A percentile compares a stretch with the other conserved stretches of the same genome.
Evolutionary conservation across 2,888 invertebrate species (phyloP).

Genomic region (Diploptera punctata): DNA sequence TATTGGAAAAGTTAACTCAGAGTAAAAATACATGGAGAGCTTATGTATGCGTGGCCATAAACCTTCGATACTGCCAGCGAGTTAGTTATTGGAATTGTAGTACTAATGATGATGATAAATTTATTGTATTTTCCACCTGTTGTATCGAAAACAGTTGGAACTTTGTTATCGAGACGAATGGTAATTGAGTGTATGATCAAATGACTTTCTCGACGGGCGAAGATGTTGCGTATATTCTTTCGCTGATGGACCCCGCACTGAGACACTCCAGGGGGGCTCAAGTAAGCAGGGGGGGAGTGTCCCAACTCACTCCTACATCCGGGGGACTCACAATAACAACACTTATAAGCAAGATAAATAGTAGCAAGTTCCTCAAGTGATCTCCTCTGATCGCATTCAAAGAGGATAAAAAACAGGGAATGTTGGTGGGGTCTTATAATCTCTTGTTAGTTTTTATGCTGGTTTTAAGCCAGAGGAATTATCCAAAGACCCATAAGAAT

Average conservation of each 20-base stretch:
- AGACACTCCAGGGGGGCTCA: not conserved
- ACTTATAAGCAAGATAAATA: constrained; percentile 26
- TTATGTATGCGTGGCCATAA: too few species aligned
- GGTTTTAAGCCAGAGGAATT: too few species aligned
- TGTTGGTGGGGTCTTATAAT: too few species aligned
- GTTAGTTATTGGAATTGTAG: too few species aligned
- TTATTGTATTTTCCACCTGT: not conserved
- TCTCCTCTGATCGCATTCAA: not conserved
- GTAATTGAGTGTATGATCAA: constrained; percentile 4
- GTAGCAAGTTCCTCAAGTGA: not conserved
- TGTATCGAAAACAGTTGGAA: not conserved
- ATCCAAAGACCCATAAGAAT: too few species aligned
- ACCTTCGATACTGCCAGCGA: too few species aligned
- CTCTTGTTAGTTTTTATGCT: too few species aligned
- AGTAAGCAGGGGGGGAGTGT: too few species aligned
- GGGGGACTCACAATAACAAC: constrained; percentile 15
- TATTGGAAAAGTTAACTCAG: too few species aligned
- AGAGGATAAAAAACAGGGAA: not conserved
- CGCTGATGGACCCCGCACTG: constrained; percentile 9
- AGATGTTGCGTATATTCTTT: not conserved
- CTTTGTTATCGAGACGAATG: too few species aligned
- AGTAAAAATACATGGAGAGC: too few species aligned
- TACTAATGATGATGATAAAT: too few species aligned
- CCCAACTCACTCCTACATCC: constrained; percentile 8
- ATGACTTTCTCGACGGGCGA: not conserved